These are phyloP conservation scores for Amblyjoppa fuscipennis DNA, from an alignment of 2,888 invertebrate genomes.

Conservation along the genomic window DNA sequence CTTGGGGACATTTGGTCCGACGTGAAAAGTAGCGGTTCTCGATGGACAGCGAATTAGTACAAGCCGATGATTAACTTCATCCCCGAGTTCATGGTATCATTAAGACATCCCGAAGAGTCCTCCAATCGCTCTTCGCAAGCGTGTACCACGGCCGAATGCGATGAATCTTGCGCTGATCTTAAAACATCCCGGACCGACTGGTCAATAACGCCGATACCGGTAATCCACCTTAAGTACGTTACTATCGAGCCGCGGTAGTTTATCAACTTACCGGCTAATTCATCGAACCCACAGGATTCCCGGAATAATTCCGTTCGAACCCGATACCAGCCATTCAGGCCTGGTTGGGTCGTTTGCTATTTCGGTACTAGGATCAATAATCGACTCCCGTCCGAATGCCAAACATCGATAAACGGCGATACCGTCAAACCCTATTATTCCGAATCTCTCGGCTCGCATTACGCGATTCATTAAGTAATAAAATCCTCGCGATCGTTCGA, in stretches of 20 bases:
- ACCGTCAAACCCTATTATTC: background rate
- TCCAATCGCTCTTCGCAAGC: background rate
- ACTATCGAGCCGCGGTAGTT: background rate
- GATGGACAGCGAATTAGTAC: background rate
- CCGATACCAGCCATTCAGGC: background rate
- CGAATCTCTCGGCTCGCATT: background rate
- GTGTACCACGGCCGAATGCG: background rate
- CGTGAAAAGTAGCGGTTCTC: background rate
- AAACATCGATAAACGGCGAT: constrained; percentile 29
- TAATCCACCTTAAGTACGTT: constrained; percentile 4
- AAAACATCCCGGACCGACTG: background rate
- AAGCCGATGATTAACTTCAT: constrained; percentile 2
- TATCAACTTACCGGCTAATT: constrained; percentile 16
- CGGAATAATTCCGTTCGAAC: background rate
- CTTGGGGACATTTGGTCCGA: background rate
- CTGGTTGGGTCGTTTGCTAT: constrained; percentile 26
- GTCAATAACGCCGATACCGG: background rate
- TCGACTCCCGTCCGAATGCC: background rate
- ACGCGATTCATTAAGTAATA: constrained; percentile 36
- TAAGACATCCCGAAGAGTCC: background rate
- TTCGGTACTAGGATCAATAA: constrained; percentile 35
- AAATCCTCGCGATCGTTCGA: constrained; percentile 26
- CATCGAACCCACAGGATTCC: constrained; percentile 19
- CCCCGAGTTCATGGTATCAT: background rate
- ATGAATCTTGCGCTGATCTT: background rate